These are phyloP conservation scores for Halcyon chelicuti DNA, from an alignment of 2,797 vertebrate species.

Conservation along the genomic window DNA sequence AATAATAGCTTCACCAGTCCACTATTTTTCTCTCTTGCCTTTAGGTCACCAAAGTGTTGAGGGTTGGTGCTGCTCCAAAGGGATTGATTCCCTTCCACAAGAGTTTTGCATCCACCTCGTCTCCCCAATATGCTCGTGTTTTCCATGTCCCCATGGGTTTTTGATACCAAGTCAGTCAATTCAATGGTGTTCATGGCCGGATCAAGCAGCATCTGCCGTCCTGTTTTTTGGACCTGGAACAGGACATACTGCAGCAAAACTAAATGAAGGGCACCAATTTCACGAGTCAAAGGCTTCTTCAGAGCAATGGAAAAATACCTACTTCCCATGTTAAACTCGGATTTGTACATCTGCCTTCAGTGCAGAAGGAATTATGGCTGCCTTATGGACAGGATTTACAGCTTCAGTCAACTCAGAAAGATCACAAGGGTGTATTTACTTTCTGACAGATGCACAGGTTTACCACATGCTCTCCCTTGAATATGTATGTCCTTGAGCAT, in stretches of 20 bases:
- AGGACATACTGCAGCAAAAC: not conserved
- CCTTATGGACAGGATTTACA: not conserved
- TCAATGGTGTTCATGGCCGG: not conserved
- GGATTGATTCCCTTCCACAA: not conserved
- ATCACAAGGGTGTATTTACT: not conserved
- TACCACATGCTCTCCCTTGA: not conserved
- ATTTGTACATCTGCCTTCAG: not conserved
- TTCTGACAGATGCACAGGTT: not conserved
- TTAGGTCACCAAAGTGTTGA: not conserved
- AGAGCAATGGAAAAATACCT: not conserved
- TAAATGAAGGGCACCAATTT: not conserved
- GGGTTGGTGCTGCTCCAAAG: not conserved
- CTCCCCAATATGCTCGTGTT: rapidly evolving
- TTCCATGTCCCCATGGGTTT: not conserved
- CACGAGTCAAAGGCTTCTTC: not conserved
- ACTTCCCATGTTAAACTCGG: not conserved
- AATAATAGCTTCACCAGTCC: not conserved
- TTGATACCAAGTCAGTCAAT: not conserved
- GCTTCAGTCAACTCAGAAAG: not conserved
- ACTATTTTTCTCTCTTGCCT: not conserved
- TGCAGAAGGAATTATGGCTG: not conserved
- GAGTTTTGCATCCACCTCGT: not conserved
- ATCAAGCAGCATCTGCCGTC: not conserved
- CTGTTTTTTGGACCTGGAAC: not conserved
- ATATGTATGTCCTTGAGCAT: not conserved